Evolutionary conservation across 2,888 invertebrate species (phyloP).

Genomic region (Labia minor): DNA sequence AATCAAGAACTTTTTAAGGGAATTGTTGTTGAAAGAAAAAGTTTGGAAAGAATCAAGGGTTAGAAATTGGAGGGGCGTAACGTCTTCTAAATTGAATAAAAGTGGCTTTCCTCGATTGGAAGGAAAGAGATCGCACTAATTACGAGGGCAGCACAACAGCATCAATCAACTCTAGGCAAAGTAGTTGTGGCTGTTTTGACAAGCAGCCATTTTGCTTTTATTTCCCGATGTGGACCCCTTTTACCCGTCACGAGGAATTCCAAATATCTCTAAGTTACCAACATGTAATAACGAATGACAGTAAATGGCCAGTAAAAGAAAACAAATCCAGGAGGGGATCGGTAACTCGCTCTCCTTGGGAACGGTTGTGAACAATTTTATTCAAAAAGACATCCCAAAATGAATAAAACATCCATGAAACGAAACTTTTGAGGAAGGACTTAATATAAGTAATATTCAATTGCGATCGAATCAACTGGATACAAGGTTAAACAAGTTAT

Average conservation of each 20-base stretch:
- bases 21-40: too few relatives aligned
- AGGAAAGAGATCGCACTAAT: background rate
- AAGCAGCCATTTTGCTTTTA: background rate
- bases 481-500: too few relatives aligned
- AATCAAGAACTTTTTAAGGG: too few relatives aligned
- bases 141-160: background rate
- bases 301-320: background rate
- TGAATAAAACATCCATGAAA: too few relatives aligned
- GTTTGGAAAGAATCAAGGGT: too few relatives aligned
- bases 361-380: too few relatives aligned
- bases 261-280: constrained; percentile 36
- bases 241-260: constrained; percentile 35
- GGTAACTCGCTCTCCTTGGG: too few relatives aligned
- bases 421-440: too few relatives aligned
- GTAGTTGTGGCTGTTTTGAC: constrained; percentile 13
- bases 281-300: constrained; percentile 37
- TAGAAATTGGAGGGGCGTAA: too few relatives aligned
- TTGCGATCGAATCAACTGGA: too few relatives aligned
- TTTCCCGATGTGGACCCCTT: background rate
- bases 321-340: background rate
- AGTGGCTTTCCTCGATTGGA: background rate
- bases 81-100: background rate
- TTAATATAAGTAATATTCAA: too few relatives aligned
- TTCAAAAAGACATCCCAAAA: too few relatives aligned
- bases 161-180: background rate